Evolutionary conservation across 1,140 invertebrate species (phyloP), one percentile per base, ranked within the genome.

Genomic region (Chrysomallon squamiferum): DNA sequence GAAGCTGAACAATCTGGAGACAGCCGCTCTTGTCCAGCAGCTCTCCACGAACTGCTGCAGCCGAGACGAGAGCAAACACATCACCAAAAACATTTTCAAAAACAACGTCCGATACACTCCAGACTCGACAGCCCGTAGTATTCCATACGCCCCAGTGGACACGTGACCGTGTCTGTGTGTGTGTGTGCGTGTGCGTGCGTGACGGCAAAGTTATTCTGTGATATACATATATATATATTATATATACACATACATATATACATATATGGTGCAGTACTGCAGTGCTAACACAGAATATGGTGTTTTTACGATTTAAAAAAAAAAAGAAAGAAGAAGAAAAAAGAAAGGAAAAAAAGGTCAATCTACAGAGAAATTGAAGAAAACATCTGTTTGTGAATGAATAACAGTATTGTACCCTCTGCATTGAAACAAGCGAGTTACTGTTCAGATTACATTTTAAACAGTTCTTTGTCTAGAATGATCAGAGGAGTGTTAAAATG

Each of bases 1-100:
- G 25, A 70, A 72, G 32, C 32, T 75, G 4, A 77, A 68, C 49
- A 74, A 77, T 52, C 57, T 73, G 27, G 76, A 80, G 57, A 66
- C 68, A 27, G 71, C 76, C 13, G 66, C 66, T 11, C 65, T 80
- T 13, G 71, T 77, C 22, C 67, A 60, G 15, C 66, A 72, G 47
- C 65, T 64, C 52, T 68, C 65, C 32, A 59, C 66, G 20, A 41
- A 62, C 59, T 32, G 56, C 5, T 33, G 43, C 7, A 13, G 38
- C 15, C 54, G 57, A 30, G 41, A 63, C 11, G 30, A 52, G 11
- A 25, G 60, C 13, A 50, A 62, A 29, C 33, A 29, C 1, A 65
- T 62, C 15, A 62, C 56, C 56, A 65, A 62, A 59, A 59, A 59
- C 38, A 59, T 59, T 18, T 59, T 41, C 45, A 68, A 65, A 65